phyloP scores from a whole-genome alignment of 1,140 invertebrate species.

The Cydia pomonella region DNA sequence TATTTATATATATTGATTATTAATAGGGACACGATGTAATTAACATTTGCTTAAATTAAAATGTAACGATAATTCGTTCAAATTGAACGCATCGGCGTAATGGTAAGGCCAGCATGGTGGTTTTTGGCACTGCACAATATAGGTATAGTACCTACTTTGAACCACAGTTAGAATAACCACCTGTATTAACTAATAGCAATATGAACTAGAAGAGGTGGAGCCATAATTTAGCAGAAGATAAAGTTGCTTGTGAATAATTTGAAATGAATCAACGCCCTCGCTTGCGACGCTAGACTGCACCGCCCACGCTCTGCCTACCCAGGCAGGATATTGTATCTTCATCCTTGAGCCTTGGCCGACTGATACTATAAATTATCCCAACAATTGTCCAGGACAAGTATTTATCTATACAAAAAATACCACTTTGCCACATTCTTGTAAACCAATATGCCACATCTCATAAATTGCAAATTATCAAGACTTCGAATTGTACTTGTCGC shows the following conservation, averaged over 20 bases:
- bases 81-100: background rate
- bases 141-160: background rate
- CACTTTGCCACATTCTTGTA: constrained; percentile 2
- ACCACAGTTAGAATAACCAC: background rate
- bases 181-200: constrained; percentile 55
- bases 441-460: constrained; percentile 25
- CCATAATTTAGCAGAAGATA: constrained; percentile 63
- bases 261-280: constrained; percentile 52
- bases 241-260: constrained; percentile 60
- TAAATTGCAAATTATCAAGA: constrained; percentile 31
- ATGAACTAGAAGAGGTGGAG: constrained; percentile 47
- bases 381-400: background rate
- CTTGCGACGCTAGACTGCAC: constrained; percentile 39
- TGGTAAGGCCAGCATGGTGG: background rate
- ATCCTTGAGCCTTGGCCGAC: background rate
- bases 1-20: background rate
- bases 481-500: constrained; percentile 16
- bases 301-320: constrained; percentile 46
- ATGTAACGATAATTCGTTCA: no score
- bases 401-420: background rate
- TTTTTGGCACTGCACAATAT: background rate
- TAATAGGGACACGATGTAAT: background rate
- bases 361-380: constrained; percentile 20
- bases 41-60: no score
- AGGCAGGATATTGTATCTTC: constrained; percentile 27